Percentiles rank a stretch among this genome's conserved stretches.
Evolutionary conservation across 2,797 vertebrate species (phyloP).

Genomic region (Sebastes minor): DNA sequence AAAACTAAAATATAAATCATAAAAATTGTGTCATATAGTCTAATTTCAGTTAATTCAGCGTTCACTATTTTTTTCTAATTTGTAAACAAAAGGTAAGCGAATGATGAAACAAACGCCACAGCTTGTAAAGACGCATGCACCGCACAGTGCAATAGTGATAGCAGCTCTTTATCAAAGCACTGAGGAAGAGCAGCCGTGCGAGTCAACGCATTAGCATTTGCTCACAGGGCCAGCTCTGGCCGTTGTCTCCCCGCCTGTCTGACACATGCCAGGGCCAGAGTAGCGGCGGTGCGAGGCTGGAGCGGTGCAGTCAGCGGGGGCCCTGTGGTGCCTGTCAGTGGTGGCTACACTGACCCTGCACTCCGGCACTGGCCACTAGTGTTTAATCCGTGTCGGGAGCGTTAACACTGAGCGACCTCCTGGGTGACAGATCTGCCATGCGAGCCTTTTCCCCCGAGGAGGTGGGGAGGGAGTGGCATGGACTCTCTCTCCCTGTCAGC

Average conservation of each 20-base stretch:
- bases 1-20: background rate
- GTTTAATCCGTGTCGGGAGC: constrained; percentile 95
- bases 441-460: constrained; percentile 83
- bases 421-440: constrained; percentile 95
- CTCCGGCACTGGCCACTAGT: constrained; percentile 86
- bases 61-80: background rate
- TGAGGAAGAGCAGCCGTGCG: constrained; percentile 54
- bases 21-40: background rate
- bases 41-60: background rate
- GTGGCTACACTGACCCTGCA: constrained; percentile 81
- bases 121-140: constrained; percentile 19
- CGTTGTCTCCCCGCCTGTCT: constrained; percentile 71
- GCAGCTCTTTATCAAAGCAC: constrained; percentile 59
- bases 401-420: constrained; percentile 95
- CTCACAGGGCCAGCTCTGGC: constrained; percentile 62
- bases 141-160: constrained; percentile 25
- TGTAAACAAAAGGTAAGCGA: constrained; percentile 20
- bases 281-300: constrained; percentile 55
- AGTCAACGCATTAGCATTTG: constrained; percentile 69
- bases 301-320: constrained; percentile 69
- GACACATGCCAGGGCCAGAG: constrained; percentile 78
- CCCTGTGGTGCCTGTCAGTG: constrained; percentile 83
- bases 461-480: constrained; percentile 65
- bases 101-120: constrained; percentile 19
- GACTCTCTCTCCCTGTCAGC: constrained; percentile 78